phyloP scores from a whole-genome alignment of 2,888 invertebrate genomes.

The Sarcophaga variegata region DNA sequence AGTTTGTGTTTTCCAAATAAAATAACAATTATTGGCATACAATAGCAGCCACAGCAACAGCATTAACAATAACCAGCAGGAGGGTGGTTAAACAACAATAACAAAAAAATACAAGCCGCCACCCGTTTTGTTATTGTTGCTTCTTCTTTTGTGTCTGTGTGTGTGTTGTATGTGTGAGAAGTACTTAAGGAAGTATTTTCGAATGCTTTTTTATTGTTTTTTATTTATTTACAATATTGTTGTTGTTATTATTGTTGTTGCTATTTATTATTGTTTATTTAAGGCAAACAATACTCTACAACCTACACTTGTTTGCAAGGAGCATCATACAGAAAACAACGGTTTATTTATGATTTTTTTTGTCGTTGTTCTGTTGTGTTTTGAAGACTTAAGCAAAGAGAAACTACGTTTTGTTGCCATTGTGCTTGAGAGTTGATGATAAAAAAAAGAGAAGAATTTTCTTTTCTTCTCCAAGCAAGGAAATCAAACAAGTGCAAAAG shows the following conservation, averaged over 20 bases:
- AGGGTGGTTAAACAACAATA: slow-evolving; percentile 22
- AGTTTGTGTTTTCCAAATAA: background rate
- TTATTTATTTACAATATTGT: background rate
- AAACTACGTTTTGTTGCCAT: background rate
- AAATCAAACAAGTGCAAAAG: background rate
- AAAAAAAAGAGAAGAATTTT: background rate
- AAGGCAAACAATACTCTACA: background rate
- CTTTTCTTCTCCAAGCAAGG: background rate
- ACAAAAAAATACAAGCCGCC: slow-evolving; percentile 18
- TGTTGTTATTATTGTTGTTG: background rate
- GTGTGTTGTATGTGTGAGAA: too few species aligned
- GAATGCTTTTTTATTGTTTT: background rate
- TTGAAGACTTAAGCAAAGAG: too few species aligned
- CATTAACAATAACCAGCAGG: slow-evolving; percentile 25
- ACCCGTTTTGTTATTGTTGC: slow-evolving; percentile 7
- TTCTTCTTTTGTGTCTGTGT: too few species aligned
- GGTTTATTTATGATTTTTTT: too few species aligned
- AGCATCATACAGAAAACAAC: background rate
- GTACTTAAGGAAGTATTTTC: background rate
- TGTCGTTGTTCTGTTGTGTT: too few species aligned
- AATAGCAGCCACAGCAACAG: slow-evolving; percentile 35
- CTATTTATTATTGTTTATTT: background rate
- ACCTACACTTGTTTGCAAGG: background rate
- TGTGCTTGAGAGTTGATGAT: background rate
- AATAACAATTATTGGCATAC: background rate